Evolutionary conservation across 1,140 invertebrate species (phyloP).

Genomic region (Ceratina calcarata): DNA sequence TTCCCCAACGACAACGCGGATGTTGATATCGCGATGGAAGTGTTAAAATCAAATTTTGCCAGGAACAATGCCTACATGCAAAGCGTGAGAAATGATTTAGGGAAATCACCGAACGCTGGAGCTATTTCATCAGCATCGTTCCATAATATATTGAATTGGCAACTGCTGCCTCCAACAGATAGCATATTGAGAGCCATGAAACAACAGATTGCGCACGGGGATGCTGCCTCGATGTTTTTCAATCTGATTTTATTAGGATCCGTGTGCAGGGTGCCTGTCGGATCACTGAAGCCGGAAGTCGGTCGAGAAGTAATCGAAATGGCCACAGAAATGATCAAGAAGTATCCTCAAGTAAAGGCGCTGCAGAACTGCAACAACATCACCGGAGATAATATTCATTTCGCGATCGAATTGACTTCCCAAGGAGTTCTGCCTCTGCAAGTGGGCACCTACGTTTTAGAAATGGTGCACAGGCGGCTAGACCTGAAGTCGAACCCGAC

Average conservation of each 20-base stretch:
- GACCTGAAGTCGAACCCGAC: conserved; percentile 66
- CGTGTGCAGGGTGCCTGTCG: conserved; percentile 73
- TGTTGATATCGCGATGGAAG: conserved; percentile 77
- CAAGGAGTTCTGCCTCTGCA: conserved; percentile 73
- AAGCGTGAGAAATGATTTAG: conserved; percentile 71
- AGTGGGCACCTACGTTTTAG: conserved; percentile 74
- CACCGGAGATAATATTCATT: conserved; percentile 70
- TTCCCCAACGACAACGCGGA: conserved; percentile 81
- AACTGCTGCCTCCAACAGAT: conserved; percentile 68
- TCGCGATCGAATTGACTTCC: conserved; percentile 67
- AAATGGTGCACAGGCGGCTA: conserved; percentile 76
- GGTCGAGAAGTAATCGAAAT: conserved; percentile 73
- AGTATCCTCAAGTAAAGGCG: conserved; percentile 59
- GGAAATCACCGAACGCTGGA: conserved; percentile 69
- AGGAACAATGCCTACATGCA: conserved; percentile 75
- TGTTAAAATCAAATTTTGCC: conserved; percentile 80
- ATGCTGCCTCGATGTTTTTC: conserved; percentile 75
- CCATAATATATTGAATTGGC: conserved; percentile 72
- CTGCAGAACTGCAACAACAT: conserved; percentile 70
- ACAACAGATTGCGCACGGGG: conserved; percentile 62
- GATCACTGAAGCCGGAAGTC: conserved; percentile 58
- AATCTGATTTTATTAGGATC: conserved; percentile 76
- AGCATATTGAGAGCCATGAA: conserved; percentile 71
- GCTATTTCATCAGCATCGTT: conserved; percentile 70
- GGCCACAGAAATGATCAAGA: conserved; percentile 71